Percentiles rank a stretch among this genome's conserved stretches.
Conservation (phyloP, 2,797 vertebrate genomes). For the Hydrolagus colliei region DNA sequence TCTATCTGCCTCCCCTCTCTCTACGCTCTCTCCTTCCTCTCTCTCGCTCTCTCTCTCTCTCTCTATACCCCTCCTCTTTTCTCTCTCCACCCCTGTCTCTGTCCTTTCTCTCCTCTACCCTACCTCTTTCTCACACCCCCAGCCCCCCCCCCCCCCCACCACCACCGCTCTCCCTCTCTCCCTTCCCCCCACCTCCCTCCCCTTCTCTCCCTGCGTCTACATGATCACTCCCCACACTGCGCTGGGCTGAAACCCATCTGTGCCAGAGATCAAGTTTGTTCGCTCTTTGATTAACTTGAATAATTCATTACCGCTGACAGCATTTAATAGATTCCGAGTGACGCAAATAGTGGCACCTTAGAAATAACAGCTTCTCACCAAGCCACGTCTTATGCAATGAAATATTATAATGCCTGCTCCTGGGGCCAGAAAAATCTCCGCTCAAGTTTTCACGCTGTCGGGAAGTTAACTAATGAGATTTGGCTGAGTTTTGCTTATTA, state of each 20-base stretch:
- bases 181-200: too few species aligned
- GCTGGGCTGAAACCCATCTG: not conserved
- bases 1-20: too few species aligned
- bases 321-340: slow-evolving; percentile 28
- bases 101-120: too few species aligned
- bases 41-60: too few species aligned
- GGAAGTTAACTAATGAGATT: slow-evolving; percentile 6
- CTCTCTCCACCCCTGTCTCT: too few species aligned
- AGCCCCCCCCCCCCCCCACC: too few species aligned
- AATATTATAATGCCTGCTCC: slow-evolving; percentile 14
- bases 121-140: too few species aligned
- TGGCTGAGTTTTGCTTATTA: not conserved
- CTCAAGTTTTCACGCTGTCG: not conserved
- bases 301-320: slow-evolving; percentile 38
- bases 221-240: not conserved
- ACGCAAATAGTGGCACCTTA: slow-evolving; percentile 32
- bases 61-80: too few species aligned
- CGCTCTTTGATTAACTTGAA: slow-evolving; percentile 37
- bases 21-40: too few species aligned
- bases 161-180: too few species aligned
- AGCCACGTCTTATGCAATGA: slow-evolving; percentile 11
- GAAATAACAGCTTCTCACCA: slow-evolving; percentile 32
- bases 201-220: too few species aligned
- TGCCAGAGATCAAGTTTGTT: slow-evolving; percentile 33
- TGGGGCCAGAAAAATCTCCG: not conserved